These are phyloP conservation scores for Reticulitermes speratus DNA, from an alignment of 1,140 invertebrate species.

Conservation along the genomic window DNA sequence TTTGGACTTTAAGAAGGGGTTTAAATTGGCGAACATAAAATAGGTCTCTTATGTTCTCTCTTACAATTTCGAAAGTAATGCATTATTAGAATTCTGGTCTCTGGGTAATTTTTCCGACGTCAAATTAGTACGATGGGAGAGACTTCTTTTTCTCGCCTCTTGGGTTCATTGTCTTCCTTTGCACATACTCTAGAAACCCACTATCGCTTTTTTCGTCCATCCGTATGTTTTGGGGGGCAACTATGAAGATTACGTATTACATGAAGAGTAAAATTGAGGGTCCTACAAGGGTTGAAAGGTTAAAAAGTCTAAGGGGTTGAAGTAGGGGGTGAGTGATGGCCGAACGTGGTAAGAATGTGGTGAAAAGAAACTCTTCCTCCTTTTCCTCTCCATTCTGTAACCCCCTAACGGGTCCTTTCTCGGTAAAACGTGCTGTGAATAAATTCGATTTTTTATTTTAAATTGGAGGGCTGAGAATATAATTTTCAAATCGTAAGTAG, in stretches of 20 bases:
- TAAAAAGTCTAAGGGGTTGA: slow-evolving; percentile 16
- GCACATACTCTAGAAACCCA: neutral
- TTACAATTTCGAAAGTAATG: neutral
- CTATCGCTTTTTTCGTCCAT: neutral
- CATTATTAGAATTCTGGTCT: neutral
- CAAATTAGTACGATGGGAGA: neutral
- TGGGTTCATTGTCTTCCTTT: neutral
- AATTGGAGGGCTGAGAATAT: slow-evolving; percentile 5
- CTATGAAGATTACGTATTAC: neutral
- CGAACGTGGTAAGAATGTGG: slow-evolving; percentile 27
- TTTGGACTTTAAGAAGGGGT: too few species aligned
- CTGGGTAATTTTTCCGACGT: neutral
- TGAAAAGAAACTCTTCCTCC: neutral
- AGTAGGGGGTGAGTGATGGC: slow-evolving; percentile 21
- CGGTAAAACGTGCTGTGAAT: slow-evolving; percentile 23
- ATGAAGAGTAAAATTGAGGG: slow-evolving; percentile 16
- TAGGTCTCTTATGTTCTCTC: neutral
- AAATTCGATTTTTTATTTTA: slow-evolving; percentile 27
- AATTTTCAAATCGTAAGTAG: neutral
- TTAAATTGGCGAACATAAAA: neutral
- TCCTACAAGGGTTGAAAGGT: slow-evolving; percentile 11
- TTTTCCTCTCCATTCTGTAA: neutral
- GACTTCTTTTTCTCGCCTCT: neutral
- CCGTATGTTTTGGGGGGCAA: neutral
- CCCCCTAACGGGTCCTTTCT: neutral